phyloP scores from a whole-genome alignment of 2,113 vertebrate species.

The Asarcornis scutulata region DNA sequence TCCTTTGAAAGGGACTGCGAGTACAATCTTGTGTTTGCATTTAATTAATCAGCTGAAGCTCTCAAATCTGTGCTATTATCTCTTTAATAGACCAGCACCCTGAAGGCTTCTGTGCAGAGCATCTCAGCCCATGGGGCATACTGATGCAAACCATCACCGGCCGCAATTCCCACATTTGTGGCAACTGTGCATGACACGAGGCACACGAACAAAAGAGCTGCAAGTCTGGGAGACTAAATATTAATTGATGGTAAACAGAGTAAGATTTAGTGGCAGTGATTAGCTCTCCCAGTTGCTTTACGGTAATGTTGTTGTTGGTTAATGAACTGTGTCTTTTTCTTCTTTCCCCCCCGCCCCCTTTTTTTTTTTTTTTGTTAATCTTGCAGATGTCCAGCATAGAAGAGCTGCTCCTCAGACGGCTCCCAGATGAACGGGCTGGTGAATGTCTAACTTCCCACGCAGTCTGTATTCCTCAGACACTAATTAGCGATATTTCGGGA shows the following conservation, averaged over 20 bases:
- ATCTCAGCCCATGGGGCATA: rapidly evolving
- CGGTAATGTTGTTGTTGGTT: background rate
- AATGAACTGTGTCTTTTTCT: slow-evolving; percentile 32
- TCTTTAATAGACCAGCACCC: slow-evolving; percentile 29
- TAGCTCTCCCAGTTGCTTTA: slow-evolving; percentile 49
- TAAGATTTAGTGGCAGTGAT: slow-evolving; percentile 38
- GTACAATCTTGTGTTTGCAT: slow-evolving; percentile 52
- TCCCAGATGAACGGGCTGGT: slow-evolving; percentile 55
- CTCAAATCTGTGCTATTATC: slow-evolving; percentile 56
- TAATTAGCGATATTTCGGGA: slow-evolving; percentile 59
- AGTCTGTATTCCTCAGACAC: slow-evolving; percentile 60
- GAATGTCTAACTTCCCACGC: slow-evolving; percentile 57
- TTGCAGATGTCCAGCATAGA: slow-evolving; percentile 27
- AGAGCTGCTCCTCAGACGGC: slow-evolving; percentile 1
- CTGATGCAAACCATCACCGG: background rate
- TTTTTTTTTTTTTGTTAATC: background rate
- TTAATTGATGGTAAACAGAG: slow-evolving; percentile 58
- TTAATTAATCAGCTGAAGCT: slow-evolving; percentile 63
- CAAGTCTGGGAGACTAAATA: slow-evolving; percentile 13
- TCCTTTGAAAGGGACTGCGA: background rate
- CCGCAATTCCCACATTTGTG: rapidly evolving
- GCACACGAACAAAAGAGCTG: background rate
- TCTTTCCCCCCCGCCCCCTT: background rate
- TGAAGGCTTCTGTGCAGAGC: slow-evolving; percentile 4
- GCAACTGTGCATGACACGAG: rapidly evolving